Conservation (phyloP, 2,888 invertebrate species). For the Amblyjoppa proteus region DNA sequence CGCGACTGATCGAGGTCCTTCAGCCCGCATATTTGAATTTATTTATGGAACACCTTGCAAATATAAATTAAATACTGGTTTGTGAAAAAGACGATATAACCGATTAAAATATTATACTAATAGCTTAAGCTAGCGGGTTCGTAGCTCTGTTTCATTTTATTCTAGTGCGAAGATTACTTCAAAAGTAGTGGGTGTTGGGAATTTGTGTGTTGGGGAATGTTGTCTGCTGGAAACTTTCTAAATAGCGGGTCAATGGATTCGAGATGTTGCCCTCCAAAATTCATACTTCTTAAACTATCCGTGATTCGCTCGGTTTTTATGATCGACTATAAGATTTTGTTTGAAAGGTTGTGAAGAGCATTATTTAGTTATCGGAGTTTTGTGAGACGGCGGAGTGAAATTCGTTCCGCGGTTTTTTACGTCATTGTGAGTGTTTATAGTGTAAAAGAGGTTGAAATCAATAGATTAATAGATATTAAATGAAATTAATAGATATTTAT, state of each 20-base stretch:
- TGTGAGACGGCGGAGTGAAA: slow-evolving; percentile 1
- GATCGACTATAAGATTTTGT: background rate
- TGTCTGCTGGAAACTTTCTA: background rate
- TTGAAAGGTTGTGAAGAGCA: background rate
- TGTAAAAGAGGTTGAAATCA: too few relatives aligned
- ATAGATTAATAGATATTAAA: too few relatives aligned
- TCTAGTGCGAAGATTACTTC: background rate
- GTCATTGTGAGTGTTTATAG: too few relatives aligned
- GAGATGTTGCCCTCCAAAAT: background rate
- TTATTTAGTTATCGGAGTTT: background rate
- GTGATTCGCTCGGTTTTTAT: background rate
- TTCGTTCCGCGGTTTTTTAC: background rate
- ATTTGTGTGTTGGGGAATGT: background rate
- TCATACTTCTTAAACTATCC: background rate
- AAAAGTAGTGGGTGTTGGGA: background rate
- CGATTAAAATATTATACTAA: too few relatives aligned
- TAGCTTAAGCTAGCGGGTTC: background rate
- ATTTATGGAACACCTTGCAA: too few relatives aligned
- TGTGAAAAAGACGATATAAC: too few relatives aligned
- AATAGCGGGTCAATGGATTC: background rate
- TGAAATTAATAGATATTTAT: too few relatives aligned
- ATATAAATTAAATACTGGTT: too few relatives aligned
- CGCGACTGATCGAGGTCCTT: too few relatives aligned
- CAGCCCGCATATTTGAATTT: too few relatives aligned
- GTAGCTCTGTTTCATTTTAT: background rate